These are phyloP conservation scores for Ataeniobius toweri DNA, from an alignment of 2,797 vertebrate genomes.

Conservation along the genomic window DNA sequence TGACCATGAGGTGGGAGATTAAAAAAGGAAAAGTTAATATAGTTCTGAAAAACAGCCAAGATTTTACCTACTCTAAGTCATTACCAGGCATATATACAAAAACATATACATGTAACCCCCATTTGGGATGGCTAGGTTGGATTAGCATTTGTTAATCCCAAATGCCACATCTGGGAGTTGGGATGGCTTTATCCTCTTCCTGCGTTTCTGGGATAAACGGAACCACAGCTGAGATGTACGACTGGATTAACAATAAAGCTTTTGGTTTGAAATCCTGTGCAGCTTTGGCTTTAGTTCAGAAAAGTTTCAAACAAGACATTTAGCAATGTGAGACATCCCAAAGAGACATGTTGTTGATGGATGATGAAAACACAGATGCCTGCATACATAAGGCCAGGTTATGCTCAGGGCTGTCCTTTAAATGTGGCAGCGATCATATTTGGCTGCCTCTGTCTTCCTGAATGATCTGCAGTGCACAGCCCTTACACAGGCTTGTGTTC, in stretches of 20 bases:
- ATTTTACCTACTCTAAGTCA: neutral
- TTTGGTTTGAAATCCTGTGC: slow-evolving; percentile 20
- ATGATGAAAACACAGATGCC: neutral
- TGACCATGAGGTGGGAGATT: too few species aligned
- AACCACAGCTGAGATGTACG: slow-evolving; percentile 22
- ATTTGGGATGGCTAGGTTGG: slow-evolving; percentile 54
- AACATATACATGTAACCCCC: slow-evolving; percentile 55
- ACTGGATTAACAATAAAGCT: slow-evolving; percentile 21
- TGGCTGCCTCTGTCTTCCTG: neutral
- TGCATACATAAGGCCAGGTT: neutral
- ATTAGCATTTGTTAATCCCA: slow-evolving; percentile 67
- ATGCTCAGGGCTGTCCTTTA: neutral
- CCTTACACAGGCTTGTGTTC: neutral
- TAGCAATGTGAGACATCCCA: neutral
- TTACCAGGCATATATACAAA: neutral
- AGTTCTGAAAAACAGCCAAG: neutral
- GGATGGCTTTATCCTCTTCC: slow-evolving; percentile 29
- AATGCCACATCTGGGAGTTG: slow-evolving; percentile 64
- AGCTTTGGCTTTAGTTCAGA: slow-evolving; percentile 3
- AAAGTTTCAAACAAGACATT: too few species aligned
- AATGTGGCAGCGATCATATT: neutral
- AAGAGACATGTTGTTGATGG: neutral
- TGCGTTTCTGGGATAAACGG: slow-evolving; percentile 39
- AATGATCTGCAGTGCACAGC: neutral
- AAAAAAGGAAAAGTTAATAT: too few species aligned